phyloP scores from a whole-genome alignment of 1,140 invertebrate genomes.

The Eriosoma lanigerum region DNA sequence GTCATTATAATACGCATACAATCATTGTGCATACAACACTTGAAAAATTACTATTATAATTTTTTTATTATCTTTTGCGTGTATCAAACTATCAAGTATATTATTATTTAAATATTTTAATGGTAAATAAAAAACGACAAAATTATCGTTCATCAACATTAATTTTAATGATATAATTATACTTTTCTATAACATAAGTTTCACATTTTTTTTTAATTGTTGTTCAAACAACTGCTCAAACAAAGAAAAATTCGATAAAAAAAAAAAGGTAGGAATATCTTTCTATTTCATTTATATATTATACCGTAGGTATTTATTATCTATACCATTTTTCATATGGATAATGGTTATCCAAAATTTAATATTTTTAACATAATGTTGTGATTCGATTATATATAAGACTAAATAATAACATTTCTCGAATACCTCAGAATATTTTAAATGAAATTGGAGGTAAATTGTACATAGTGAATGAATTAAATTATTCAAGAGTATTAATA shows the following conservation, averaged over 20 bases:
- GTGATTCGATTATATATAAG: neutral
- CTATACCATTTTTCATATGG: neutral
- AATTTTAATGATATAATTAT: neutral
- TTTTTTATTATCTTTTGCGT: neutral
- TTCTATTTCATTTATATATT: neutral
- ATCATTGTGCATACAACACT: neutral
- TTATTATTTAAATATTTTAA: neutral
- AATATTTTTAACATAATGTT: neutral
- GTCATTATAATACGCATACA: conserved; percentile 12
- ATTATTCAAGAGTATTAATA: too few species aligned
- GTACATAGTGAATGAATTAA: neutral
- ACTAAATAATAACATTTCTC: neutral
- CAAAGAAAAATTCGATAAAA: too few species aligned
- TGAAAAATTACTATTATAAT: conserved; percentile 23
- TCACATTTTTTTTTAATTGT: neutral
- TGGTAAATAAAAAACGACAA: neutral
- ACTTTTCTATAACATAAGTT: neutral
- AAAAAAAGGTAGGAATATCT: too few species aligned
- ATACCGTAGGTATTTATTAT: neutral
- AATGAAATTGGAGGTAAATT: neutral
- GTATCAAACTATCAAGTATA: neutral
- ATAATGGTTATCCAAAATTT: conserved; percentile 3
- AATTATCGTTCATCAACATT: neutral
- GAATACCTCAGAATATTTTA: neutral
- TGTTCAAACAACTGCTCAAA: neutral